Base-by-base conservation (phyloP, 2,113 vertebrate species). In the Nanger granti region DNA sequence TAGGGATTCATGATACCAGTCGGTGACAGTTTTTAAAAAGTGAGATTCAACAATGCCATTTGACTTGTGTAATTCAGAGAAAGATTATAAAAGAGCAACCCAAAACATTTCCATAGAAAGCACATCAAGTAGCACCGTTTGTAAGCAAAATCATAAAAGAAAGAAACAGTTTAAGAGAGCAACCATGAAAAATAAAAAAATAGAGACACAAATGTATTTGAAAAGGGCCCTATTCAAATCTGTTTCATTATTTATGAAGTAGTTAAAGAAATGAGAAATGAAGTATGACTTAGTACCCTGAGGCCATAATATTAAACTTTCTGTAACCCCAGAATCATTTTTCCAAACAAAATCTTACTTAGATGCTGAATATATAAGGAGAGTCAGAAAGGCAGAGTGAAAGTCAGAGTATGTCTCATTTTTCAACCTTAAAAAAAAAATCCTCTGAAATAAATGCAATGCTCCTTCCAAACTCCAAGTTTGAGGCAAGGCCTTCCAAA, bases 231-330 rank as follows among this genome's bases (percentile, higher is more conserved):
- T 92, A 55, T 22, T 80, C 34, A 87, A 86, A 79, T 89, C 82
- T 91, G 41, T 60, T 93, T 85, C 88, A 64, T 59, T 82, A 95
- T 82, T 94, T 94, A 93, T 89, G 66, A 95, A 73, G 76, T 89
- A 29, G 44, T 90, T 97, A 93, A 93, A 97, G 84, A 93, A 86
- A 95, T 94, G 80, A 91, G 26, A 86, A 91, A 69, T 79, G 26
- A 66, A 69, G 34, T 49, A 89, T 76, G 47, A 91, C 54, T 96
- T 47, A 41, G 12, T 47, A 47, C 31, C 69, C 44, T 26, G 41
- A 91, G 59, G 37, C 41, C 52, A 59, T 49, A 96, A 76, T 41
- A 91, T 73, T 88, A 96, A 91, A 66, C 55, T 93, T 69, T 59
- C 22, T 73, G 4, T 89, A 86, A 86, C 8, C 66, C 28, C 57